phyloP scores from a whole-genome alignment of 2,113 vertebrate genomes.

The Vulpes ferrilata region DNA sequence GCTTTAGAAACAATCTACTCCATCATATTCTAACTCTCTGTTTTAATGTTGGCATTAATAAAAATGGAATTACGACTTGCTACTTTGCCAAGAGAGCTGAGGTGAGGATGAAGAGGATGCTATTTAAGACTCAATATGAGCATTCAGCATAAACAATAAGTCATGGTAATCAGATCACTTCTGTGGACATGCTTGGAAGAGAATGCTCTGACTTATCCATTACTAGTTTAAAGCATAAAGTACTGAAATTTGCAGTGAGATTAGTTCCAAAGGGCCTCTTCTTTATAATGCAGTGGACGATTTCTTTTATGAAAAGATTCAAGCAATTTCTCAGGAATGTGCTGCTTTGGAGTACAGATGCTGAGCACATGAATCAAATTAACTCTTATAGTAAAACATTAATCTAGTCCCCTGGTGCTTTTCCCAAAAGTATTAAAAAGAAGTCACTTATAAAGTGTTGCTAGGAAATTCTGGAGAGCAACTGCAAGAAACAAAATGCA shows the following conservation, averaged over 20 bases:
- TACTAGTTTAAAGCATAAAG: background rate
- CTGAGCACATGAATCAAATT: constrained; percentile 46
- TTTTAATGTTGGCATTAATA: background rate
- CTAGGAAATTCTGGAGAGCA: constrained; percentile 20
- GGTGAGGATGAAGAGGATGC: background rate
- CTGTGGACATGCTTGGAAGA: background rate
- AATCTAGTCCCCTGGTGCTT: constrained; percentile 5
- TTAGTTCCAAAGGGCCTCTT: background rate
- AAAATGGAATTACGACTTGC: background rate
- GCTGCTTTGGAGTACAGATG: background rate
- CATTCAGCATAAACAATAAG: background rate
- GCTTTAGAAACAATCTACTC: background rate
- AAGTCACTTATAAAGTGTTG: constrained; percentile 26
- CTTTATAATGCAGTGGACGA: background rate
- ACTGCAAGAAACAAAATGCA: constrained; percentile 43
- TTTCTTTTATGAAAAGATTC: constrained; percentile 20
- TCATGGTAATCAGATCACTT: background rate
- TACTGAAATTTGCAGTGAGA: background rate
- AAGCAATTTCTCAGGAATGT: constrained; percentile 58
- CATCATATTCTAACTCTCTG: background rate
- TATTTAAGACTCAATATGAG: background rate
- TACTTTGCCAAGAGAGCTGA: background rate
- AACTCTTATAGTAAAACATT: constrained; percentile 41
- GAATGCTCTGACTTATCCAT: background rate
- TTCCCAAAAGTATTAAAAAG: constrained; percentile 40